Percentiles rank a stretch among this genome's conserved stretches.
Evolutionary conservation across 2,797 vertebrate genomes (phyloP).

Genomic region (Rhadinocentrus ornatus): DNA sequence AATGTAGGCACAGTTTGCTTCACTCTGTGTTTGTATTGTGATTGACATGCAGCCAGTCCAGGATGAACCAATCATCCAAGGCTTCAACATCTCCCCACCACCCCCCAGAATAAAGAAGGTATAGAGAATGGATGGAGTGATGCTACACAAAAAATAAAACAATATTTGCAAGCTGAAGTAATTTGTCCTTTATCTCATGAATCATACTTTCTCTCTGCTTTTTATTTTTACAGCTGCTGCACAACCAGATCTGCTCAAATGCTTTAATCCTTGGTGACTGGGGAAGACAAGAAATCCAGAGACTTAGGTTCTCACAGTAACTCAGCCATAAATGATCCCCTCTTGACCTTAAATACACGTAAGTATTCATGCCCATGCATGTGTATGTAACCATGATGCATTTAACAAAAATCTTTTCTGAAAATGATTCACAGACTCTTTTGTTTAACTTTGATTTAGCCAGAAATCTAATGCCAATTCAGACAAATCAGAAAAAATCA

Average conservation of each 20-base stretch:
- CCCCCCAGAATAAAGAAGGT: background rate
- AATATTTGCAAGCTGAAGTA: constrained; percentile 54
- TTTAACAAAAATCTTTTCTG: constrained; percentile 44
- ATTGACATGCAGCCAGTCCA: background rate
- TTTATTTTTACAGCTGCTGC: constrained; percentile 89
- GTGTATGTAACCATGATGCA: constrained; percentile 12
- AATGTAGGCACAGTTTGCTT: background rate
- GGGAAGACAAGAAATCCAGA: constrained; percentile 63
- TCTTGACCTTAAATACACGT: constrained; percentile 55
- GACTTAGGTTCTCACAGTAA: constrained; percentile 69
- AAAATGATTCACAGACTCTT: constrained; percentile 31
- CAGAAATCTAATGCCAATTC: constrained; percentile 32
- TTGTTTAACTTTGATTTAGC: constrained; percentile 39
- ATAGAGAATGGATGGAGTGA: background rate
- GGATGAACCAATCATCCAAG: background rate
- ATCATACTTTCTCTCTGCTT: constrained; percentile 81
- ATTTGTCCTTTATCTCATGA: constrained; percentile 75
- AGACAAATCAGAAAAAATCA: constrained; percentile 22
- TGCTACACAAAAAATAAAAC: constrained; percentile 17
- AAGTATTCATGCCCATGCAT: constrained; percentile 27
- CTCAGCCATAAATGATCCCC: constrained; percentile 57
- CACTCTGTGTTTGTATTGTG: background rate
- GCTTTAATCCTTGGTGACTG: constrained; percentile 68
- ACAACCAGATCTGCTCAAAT: constrained; percentile 72
- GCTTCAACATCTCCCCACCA: background rate